Evolutionary conservation across 2,888 invertebrate species (phyloP), one percentile per base, ranked within the genome.

Genomic region (Caenorhabditis plicata): DNA sequence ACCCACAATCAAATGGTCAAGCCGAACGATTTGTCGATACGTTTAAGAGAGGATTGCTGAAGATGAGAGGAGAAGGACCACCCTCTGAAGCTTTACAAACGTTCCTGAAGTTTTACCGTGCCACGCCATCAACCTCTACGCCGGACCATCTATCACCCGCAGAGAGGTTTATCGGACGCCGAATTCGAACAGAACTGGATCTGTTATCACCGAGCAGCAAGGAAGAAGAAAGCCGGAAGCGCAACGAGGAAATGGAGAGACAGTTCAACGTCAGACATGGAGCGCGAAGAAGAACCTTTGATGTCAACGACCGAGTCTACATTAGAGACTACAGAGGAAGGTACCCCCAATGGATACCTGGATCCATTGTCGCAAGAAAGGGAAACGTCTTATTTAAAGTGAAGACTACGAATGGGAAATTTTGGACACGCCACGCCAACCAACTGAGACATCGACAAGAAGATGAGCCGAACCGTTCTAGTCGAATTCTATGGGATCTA

Each of bases 121-220:
- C 31, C 5, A 57, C 49, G 2, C 54, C 63, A 4, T 56, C 48
- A 29, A 8, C 36, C 2, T 38, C 39, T 7, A 26, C n/a, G n/a
- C n/a, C n/a, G n/a, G n/a, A 40, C 5, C n/a, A 38, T 19, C 15
- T 11, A 1, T 50, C 55, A 13, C 66, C 62, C 3, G 56, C 57
- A 11, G 60, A 63, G 39, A 42, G 45, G 44, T 58, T 66, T 32
- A 17, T 66, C n/a, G 63, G 63, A 5, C 36, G 58, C n/a, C 22
- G 11, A 13, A 39, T 63, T 7, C 40, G 57, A 13, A 39, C 53
- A 1, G 26, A 26, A 11, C 29, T 63, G 25, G 17, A 19, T 20
- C 29, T 57, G 11, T 29, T 60, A 11, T 33, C 22, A 15, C 51
- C 50, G n/a, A n/a, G n/a, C n/a, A 13, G n/a, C 3, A 3, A 17